Evolutionary conservation across 1,140 invertebrate species (phyloP), one percentile per base, ranked within the genome.

Genomic region (Gonioctena quinquepunctata): DNA sequence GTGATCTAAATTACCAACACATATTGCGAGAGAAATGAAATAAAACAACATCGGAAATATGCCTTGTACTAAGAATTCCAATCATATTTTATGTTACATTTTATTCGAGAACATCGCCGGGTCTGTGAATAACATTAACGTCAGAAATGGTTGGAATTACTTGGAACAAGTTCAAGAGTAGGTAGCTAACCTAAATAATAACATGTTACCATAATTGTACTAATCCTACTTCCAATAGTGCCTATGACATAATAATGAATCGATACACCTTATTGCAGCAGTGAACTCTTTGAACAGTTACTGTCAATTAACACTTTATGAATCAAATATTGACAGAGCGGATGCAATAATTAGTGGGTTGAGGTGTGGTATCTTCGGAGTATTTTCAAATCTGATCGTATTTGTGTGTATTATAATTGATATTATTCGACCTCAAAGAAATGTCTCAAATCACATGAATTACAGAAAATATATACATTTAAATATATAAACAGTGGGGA

Each of bases 141-240:
- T 68, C 68, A 26, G 18, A 69, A 56, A 69, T 69, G 68, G 68
- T 28, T 52, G 54, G 63, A 63, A 69, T 69, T 56, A 63, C 59
- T 62, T 27, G 19, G 48, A 68, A 49, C 68, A 69, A 69, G 68
- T 69, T 69, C 60, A 63, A 62, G 60, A 59, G 59, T 62, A 68
- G 60, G 52, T 48, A 49, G 66, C 52, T 69, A 69, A 69, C 68
- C 68, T 62, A 69, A 64, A 69, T 69, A 69, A 63, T 69, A 69
- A 69, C 68, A 69, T 33, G 68, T 69, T 69, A 69, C 68, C 68
- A 69, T 69, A 69, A 69, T 63, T 60, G 68, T 69, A 60, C 59
- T 69, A 69, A 69, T 63, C 68, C 68, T 63, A 69, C 68, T 69
- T 69, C 68, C 68, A 69, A 60, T 22, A 54, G 21, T 23, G 22